These are phyloP conservation scores for Anguilla megastoma DNA, from an alignment of 2,797 vertebrate genomes.

Conservation along the genomic window DNA sequence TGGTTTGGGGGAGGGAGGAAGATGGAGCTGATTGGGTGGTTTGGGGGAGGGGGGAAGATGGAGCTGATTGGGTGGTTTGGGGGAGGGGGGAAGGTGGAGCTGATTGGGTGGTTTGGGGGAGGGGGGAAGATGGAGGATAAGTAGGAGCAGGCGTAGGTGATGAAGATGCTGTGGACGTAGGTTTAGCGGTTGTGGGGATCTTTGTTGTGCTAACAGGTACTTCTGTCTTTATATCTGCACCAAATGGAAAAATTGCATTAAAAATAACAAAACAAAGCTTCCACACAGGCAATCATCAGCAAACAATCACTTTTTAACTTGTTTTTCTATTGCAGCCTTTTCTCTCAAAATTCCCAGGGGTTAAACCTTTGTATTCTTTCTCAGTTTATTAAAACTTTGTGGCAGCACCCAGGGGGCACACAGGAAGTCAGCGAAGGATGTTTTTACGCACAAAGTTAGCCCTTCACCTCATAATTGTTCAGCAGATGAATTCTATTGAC, in stretches of 20 bases:
- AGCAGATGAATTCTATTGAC: conserved; percentile 19
- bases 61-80: too few species aligned
- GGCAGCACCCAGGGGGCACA: conserved; percentile 23
- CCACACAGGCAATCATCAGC: background rate
- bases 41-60: too few species aligned
- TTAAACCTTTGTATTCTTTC: conserved; percentile 12
- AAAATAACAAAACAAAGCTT: background rate
- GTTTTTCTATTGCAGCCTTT: background rate
- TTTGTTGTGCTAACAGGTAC: conserved; percentile 39
- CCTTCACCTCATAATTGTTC: conserved; percentile 33
- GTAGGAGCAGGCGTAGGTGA: conserved; percentile 6
- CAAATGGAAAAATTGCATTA: conserved; percentile 1
- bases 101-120: conserved; percentile 34
- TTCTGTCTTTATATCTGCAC: conserved; percentile 57
- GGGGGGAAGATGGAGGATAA: conserved; percentile 15
- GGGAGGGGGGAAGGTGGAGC: background rate
- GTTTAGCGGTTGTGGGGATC: conserved; percentile 28
- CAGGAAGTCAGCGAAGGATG: conserved; percentile 43
- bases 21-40: too few species aligned
- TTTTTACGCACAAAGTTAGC: conserved; percentile 38
- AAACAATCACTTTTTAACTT: background rate
- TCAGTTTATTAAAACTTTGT: conserved; percentile 19
- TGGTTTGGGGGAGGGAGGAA: background rate
- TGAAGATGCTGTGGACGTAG: background rate
- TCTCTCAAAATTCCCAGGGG: background rate